Percentiles rank a stretch among this genome's conserved stretches.
phyloP scores from a whole-genome alignment of 92 coral and sea anemone genomes.

The Paramuricea clavata region DNA sequence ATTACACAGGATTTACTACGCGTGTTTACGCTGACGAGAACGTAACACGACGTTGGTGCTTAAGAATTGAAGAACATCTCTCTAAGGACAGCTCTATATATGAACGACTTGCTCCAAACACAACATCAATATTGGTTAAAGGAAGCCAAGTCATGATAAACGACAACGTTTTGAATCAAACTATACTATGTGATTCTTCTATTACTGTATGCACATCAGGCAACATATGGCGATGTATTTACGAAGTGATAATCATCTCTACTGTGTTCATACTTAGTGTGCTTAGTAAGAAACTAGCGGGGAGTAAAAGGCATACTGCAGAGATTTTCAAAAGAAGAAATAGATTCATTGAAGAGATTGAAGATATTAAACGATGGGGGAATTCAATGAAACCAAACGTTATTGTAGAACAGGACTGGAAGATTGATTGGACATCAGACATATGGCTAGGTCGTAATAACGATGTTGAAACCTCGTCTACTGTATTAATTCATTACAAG shows the following conservation, averaged over 20 bases:
- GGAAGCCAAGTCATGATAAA: not conserved
- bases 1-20: constrained; percentile 11
- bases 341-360: constrained; percentile 45
- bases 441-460: constrained; percentile 45
- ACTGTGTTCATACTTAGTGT: constrained; percentile 29
- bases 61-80: constrained; percentile 24
- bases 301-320: not conserved
- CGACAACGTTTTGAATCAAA: constrained; percentile 1
- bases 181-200: not conserved
- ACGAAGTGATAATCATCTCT: constrained; percentile 30
- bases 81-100: not conserved
- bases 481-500: constrained; percentile 21
- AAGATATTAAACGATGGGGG: constrained; percentile 36
- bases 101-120: constrained; percentile 4
- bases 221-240: constrained; percentile 21
- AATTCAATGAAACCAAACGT: constrained; percentile 37
- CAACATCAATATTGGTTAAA: not conserved
- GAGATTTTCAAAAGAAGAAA: constrained; percentile 38
- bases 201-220: constrained; percentile 7
- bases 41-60: constrained; percentile 32
- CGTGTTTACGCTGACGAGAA: constrained; percentile 2
- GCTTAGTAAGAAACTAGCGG: constrained; percentile 37
- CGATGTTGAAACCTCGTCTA: constrained; percentile 37
- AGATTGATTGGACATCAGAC: constrained; percentile 49
- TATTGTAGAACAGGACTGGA: constrained; percentile 49